Base-by-base conservation (phyloP, 1,140 invertebrate species). In the Drosophila neocordata region DNA sequence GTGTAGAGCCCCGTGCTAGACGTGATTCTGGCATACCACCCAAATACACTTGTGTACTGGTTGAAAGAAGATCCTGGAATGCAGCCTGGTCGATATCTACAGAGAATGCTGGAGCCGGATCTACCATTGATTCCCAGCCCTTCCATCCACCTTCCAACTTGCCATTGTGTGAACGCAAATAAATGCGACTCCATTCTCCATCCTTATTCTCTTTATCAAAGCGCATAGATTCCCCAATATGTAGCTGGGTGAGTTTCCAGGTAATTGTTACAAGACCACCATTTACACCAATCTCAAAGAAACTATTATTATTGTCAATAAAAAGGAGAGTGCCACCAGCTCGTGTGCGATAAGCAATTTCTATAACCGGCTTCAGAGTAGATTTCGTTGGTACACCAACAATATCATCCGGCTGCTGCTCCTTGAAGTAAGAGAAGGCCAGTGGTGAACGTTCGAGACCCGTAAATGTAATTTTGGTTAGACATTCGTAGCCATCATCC, bases 401-500 rank as follows among this genome's bases (percentile, higher is more conserved):
- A 38, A 81, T 90, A 27, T 92, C 91, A 27, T 89, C 76, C 2
- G 69, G 22, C n/a, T 53, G 70, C 1, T 68, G 77, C 13, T 90
- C 89, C 15, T 80, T 77, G 41, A 76, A 88, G 62, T 88, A 91
- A 13, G 77, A 73, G 60, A 91, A 92, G 2, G 89, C 73, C 27
- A 94, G 93, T 0, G 94, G 94, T 41, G 93, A 92, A 12, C 92
- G 92, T 15, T 97, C 97, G 90, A 97, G 83, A 4, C 91, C 91
- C 1, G 85, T 94, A 79, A 98, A 97, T 6, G 97, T 97, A 6
- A 95, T 95, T 88, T 97, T 97, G 0, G 96, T 94, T n/a, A 97
- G 93, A 91, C 98, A 99, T 35, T 92, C 91, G 56, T 90, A 92
- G 15, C 98, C 98, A 73, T 96, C 95, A 67, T 96, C 95, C 5